Evolutionary conservation across 2,113 vertebrate genomes (phyloP), one percentile per base, ranked within the genome.

Genomic region (Lagopus leucura): DNA sequence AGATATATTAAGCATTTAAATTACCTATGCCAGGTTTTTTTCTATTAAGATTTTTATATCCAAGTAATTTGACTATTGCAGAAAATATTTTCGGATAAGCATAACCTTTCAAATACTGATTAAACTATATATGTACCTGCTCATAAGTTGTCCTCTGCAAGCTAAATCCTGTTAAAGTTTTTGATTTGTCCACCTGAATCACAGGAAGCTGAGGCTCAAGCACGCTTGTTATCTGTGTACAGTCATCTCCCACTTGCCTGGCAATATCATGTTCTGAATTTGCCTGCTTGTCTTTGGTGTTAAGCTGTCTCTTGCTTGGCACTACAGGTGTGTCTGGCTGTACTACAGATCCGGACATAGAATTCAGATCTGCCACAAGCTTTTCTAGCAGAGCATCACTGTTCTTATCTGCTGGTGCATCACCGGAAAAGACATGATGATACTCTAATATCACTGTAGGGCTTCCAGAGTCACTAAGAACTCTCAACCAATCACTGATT

Each of bases 341-440:
- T 58, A 71, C 36, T 25, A 54, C 11, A 82, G 83, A 76, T 70
- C 45, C 96, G 83, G 97, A 94, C 69, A 96, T 76, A 16, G 52
- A 73, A 65, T 96, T 90, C 82, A 94, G 55, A 82, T 94, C 77
- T 65, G 38, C 54, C 81, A 96, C 54, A 89, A 92, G 75, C 14
- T 95, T 89, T 63, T 19, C 16, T 55, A 96, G 91, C 32, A 97
- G 81, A 6, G 43, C 48, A 80, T 50, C 67, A 57, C 40, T 88
- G 69, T 86, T 92, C 75, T 96, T 83, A 82, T 78, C 71, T 87
- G 60, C 72, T 84, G 83, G 69, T 6, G 55, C 48, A 75, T 92
- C 21, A 13, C 69, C 8, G n/a, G 58, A 55, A 91, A 72, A 77
- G 15, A 21, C 22, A 88, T 70, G 61, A 93, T 27, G 74, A 78